Percentiles rank a stretch among this genome's conserved stretches.
Evolutionary conservation across 2,113 vertebrate species (phyloP).

Genomic region (Petrocephalus zakoni): DNA sequence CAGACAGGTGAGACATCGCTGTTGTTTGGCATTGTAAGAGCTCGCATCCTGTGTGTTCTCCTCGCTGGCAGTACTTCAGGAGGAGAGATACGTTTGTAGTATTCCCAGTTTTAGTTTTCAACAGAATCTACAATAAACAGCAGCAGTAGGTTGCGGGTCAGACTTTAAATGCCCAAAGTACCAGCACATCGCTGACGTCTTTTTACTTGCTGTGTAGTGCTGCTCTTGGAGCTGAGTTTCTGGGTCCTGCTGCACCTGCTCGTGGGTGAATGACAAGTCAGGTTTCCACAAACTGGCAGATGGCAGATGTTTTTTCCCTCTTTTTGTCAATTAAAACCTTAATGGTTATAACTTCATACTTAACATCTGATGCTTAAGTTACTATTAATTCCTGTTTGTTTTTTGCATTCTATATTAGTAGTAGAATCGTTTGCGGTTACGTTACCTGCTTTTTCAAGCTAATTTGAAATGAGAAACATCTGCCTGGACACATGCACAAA

Average conservation of each 20-base stretch:
- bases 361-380: too few species aligned
- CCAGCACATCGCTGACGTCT: neutral
- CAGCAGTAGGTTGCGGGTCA: neutral
- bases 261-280: neutral
- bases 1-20: too few species aligned
- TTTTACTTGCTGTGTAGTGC: conserved; percentile 37
- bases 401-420: neutral
- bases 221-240: conserved; percentile 39
- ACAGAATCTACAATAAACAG: neutral
- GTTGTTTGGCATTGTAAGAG: too few species aligned
- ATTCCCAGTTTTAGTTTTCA: neutral
- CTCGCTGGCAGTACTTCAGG: neutral
- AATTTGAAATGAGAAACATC: too few species aligned
- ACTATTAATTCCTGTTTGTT: neutral
- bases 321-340: neutral
- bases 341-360: too few species aligned
- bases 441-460: too few species aligned
- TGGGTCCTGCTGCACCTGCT: conserved; percentile 46
- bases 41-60: neutral
- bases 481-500: neutral
- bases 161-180: neutral
- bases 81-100: neutral
- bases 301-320: neutral
- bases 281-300: neutral
- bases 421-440: neutral